Evolutionary conservation across 1,140 invertebrate genomes (phyloP).

Genomic region (Penaeus vannamei): DNA sequence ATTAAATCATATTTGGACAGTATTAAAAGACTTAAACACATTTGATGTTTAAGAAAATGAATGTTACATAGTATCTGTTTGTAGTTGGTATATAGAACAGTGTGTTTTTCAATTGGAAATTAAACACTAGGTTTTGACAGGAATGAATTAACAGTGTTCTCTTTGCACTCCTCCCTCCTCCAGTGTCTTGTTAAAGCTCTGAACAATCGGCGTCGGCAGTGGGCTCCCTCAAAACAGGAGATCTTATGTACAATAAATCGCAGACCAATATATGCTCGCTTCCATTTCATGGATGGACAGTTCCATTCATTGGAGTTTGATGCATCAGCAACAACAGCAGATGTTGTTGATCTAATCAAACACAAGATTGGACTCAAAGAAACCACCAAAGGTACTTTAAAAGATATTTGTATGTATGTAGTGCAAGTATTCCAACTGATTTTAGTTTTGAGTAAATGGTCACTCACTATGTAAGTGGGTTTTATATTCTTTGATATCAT

Average conservation of each 20-base stretch:
- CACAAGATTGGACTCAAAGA: constrained; percentile 92
- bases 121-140: too few relatives aligned
- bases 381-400: constrained; percentile 79
- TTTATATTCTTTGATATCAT: constrained; percentile 18
- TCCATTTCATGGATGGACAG: constrained; percentile 95
- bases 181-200: constrained; percentile 87
- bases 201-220: constrained; percentile 87
- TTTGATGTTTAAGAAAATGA: constrained; percentile 39
- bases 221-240: constrained; percentile 94
- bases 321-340: constrained; percentile 91
- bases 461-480: not conserved
- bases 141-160: not conserved
- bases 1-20: not conserved
- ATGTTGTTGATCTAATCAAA: constrained; percentile 91
- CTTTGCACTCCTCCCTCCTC: constrained; percentile 58
- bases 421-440: not conserved
- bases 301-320: constrained; percentile 96
- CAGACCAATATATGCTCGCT: constrained; percentile 89
- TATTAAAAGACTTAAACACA: not conserved
- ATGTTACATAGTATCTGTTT: too few relatives aligned
- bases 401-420: not conserved
- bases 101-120: too few relatives aligned
- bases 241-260: constrained; percentile 93
- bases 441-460: constrained; percentile 52
- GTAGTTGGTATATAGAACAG: too few relatives aligned